These are phyloP conservation scores for Hydroisotoma schaefferi DNA, from an alignment of 2,888 invertebrate genomes.

Conservation along the genomic window DNA sequence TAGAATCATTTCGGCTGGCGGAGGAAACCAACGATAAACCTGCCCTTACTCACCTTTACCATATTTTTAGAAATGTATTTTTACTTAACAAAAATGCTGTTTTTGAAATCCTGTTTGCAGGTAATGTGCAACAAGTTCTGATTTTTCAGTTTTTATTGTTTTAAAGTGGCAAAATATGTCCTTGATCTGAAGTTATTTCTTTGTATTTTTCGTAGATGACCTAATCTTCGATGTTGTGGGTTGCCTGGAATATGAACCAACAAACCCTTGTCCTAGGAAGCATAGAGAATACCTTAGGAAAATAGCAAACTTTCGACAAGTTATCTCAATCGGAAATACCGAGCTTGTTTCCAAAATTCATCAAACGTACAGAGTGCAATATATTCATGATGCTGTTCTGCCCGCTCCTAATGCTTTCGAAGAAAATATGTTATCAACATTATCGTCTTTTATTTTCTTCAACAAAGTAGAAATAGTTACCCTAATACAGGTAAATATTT, in stretches of 20 bases:
- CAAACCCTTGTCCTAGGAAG: constrained; percentile 73
- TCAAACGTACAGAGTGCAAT: constrained; percentile 99
- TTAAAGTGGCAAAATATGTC: not conserved
- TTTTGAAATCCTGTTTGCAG: constrained; percentile 96
- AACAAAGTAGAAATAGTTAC: constrained; percentile 99
- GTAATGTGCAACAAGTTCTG: constrained; percentile 49
- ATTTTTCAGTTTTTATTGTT: too few species aligned
- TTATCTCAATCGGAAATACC: constrained; percentile 89
- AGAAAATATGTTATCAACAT: constrained; percentile 94
- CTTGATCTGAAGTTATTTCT: not conserved
- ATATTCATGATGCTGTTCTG: constrained; percentile 97
- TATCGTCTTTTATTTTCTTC: constrained; percentile 99
- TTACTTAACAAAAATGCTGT: constrained; percentile 94
- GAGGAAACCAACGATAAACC: constrained; percentile 94
- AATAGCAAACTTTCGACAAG: constrained; percentile 86
- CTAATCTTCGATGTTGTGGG: constrained; percentile 97
- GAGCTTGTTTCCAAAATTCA: constrained; percentile 97
- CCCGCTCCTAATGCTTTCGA: constrained; percentile 96
- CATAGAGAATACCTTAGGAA: constrained; percentile 95
- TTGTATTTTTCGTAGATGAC: constrained; percentile 66
- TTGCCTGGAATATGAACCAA: constrained; percentile 96
- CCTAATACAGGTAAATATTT: constrained; percentile 64
- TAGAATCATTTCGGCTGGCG: constrained; percentile 93
- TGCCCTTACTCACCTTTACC: constrained; percentile 90
- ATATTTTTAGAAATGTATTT: constrained; percentile 98